Evolutionary conservation across 2,797 vertebrate species (phyloP), one percentile per base, ranked within the genome.

Genomic region (Eremophila alpestris): DNA sequence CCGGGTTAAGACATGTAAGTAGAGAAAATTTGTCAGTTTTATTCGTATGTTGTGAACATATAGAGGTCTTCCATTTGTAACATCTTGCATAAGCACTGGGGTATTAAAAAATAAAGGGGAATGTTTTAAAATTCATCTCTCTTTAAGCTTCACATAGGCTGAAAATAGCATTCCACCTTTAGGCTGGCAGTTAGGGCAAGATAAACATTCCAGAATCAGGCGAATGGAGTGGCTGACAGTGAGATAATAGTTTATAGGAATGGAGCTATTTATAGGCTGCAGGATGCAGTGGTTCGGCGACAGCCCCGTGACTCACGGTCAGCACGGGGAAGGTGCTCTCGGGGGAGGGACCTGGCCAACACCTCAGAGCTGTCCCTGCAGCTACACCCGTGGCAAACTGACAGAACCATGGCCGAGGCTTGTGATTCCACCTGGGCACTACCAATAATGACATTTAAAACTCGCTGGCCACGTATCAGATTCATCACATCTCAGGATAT

Each of bases 341-440:
- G 5, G n/a, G 46, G 70, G 54, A 68, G 16, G 49, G 74, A 32
- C 67, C 86, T 29, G 73, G 71, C 51, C 70, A 58, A 1, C 6
- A 1, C 15, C 83, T 54, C 32, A 2, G 70, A 56, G 55, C 76
- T 71, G 73, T 22, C 6, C 0, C 75, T 67, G 75, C 65, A 23
- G 11, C 12, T 11, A 30, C 23, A 36, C 15, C 5, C 2, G 4
- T 9, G 30, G 29, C 62, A 64, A 27, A 38, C 75, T 10, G 3
- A 4, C 0, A 5, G 55, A 36, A 9, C 0, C 0, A 30, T 3
- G 10, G 24, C 41, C 8, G 54, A n/a, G n/a, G 2, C 13, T 23
- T 36, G 21, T 49, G 75, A 13, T 15, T 58, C 41, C 26, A 24
- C 55, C 62, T 41, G 17, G 80, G 48, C 73, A 83, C 65, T 65